Conservation (phyloP, 2,113 vertebrate genomes). For the Cebus imitator region DNA sequence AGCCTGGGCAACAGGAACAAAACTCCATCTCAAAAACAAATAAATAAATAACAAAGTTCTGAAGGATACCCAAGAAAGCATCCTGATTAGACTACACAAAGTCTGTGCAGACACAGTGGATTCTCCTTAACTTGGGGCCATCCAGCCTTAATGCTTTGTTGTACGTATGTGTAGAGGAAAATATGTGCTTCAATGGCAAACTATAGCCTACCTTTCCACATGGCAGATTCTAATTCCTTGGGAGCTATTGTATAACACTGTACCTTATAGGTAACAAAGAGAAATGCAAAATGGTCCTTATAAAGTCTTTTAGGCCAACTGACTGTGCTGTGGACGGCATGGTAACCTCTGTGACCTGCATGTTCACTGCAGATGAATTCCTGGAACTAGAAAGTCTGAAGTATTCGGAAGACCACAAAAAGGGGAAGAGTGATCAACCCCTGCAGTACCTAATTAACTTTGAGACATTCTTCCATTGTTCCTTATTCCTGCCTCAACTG, state of each 20-base stretch:
- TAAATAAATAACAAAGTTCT: neutral
- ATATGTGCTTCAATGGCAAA: neutral
- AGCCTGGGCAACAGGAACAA: no score
- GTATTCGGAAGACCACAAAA: no score
- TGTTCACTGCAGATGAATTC: no score
- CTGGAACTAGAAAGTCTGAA: no score
- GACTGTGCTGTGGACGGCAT: no score
- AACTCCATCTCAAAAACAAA: no score
- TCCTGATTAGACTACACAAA: neutral
- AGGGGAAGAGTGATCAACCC: no score
- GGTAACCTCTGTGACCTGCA: no score
- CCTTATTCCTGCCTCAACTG: no score
- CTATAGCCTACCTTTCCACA: neutral
- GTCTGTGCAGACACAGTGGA: neutral
- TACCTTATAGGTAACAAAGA: neutral
- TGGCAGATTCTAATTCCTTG: neutral
- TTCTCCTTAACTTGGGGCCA: neutral
- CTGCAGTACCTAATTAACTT: no score
- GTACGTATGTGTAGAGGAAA: neutral
- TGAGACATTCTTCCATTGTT: no score
- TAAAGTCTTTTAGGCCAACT: no score
- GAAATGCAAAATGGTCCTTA: neutral
- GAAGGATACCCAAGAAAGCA: neutral
- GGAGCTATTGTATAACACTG: neutral
- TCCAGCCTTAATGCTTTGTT: neutral